Percentiles rank a stretch among this genome's conserved stretches.
Evolutionary conservation across 2,797 vertebrate genomes (phyloP).

Genomic region (Falco peregrinus): DNA sequence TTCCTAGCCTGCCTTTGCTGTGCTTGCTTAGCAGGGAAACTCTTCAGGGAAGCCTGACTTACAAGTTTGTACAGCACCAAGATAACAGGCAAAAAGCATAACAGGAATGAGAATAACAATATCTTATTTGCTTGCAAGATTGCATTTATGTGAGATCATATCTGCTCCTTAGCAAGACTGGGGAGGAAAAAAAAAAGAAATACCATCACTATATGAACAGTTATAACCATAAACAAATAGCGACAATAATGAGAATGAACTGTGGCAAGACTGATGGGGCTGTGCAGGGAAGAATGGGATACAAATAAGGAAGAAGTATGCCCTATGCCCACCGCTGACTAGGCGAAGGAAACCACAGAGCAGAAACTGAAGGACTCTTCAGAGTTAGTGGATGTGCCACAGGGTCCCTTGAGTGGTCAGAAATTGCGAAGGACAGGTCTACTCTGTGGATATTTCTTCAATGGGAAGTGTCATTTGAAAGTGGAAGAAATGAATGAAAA

Average conservation of each 20-base stretch:
- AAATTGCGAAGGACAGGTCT: background rate
- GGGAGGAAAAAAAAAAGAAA: background rate
- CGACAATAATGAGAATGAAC: background rate
- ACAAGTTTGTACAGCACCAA: background rate
- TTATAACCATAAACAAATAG: background rate
- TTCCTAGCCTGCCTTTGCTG: rapidly evolving
- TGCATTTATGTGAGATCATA: background rate
- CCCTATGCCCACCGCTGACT: background rate
- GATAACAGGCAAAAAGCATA: background rate
- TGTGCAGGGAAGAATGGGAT: background rate
- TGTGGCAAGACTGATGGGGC: background rate
- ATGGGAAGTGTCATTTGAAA: background rate
- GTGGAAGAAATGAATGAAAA: background rate
- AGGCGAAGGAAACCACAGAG: background rate
- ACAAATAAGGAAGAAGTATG: background rate
- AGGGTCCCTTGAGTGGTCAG: background rate
- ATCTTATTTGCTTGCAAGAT: background rate
- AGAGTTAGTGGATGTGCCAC: background rate
- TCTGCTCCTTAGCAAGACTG: background rate
- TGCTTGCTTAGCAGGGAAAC: background rate
- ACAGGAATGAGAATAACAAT: background rate
- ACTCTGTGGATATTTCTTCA: background rate
- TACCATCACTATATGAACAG: background rate
- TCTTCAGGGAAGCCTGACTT: background rate
- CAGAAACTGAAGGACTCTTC: background rate